Evolutionary conservation across 1,140 invertebrate species (phyloP), one percentile per base, ranked within the genome.

Genomic region (Drosophila pectinifera): DNA sequence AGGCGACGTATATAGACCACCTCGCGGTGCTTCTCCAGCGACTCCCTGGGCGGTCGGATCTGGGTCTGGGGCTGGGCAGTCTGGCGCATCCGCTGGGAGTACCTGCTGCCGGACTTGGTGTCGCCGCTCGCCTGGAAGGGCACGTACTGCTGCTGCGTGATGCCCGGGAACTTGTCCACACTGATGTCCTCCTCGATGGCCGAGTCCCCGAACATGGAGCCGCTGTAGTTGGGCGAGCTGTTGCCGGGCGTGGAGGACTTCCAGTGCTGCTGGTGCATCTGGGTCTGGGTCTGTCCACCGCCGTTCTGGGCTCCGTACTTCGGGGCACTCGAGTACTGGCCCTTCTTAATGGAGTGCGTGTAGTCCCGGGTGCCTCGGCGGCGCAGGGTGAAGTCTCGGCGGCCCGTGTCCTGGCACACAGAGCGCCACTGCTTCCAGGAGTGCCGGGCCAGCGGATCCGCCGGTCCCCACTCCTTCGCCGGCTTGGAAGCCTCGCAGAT

Each of bases 291-390:
- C 22, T 77, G 78, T 14, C 77, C 57, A 2, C 86, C 51, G 10
- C 83, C 63, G 49, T 91, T 75, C 48, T 67, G 62, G 5, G 57
- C 64, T 36, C 54, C 80, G 10, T 89, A 84, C 68, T 88, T 88
- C 24, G 88, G 72, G 11, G 76, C 84, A 53, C 67, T 78, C 11
- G 84, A 80, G 34, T 89, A 91, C 76, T 76, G 74, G 0, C 91
- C 91, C 48, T 91, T 91, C 73, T 94, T 94, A 31, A 94, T 93
- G 3, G 94, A 94, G 86, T 94, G 93, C 2, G 94, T 94, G 69
- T 94, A 95, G 43, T 94, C 94, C 26, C 93, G 91, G 0, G 94
- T 95, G 10, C 94, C 94, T 1, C 94, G 91, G n/a, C 94, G 86
- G 46, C 94, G 93, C 24, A 95, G 75, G 0, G 94, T 94, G 51